Conservation (phyloP, 2,797 vertebrate species). For the Spinus pinus region DNA sequence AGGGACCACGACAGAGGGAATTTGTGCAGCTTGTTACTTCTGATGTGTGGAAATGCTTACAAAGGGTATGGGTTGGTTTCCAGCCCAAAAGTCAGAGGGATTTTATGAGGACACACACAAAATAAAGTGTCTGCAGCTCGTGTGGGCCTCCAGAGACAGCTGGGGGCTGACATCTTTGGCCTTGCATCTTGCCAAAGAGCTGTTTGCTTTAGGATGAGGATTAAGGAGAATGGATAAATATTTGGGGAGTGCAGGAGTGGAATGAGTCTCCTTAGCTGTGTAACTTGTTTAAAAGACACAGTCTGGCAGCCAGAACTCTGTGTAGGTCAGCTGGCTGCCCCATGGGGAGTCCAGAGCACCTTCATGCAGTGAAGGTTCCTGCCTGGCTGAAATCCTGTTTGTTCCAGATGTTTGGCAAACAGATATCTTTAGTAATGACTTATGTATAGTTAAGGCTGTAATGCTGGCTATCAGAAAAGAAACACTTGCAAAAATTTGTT, state of each 20-base stretch:
- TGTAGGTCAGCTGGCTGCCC: neutral
- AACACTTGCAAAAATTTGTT: neutral
- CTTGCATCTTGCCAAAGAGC: neutral
- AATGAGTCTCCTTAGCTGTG: neutral
- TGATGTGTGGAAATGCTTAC: neutral
- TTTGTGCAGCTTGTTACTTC: neutral
- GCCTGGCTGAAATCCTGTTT: neutral
- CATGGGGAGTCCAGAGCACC: neutral
- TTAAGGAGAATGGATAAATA: conserved; percentile 31
- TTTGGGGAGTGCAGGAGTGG: neutral
- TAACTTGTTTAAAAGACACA: neutral
- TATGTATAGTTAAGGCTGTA: neutral
- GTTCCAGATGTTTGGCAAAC: neutral
- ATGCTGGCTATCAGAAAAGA: neutral
- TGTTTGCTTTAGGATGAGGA: neutral
- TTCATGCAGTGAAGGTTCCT: neutral
- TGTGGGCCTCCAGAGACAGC: neutral
- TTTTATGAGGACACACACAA: neutral
- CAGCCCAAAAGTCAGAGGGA: neutral
- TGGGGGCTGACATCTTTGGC: neutral
- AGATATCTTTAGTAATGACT: neutral
- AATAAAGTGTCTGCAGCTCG: neutral
- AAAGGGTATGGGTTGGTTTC: neutral
- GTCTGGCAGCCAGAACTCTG: neutral
- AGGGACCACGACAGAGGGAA: neutral